Base-by-base conservation (phyloP, 2,888 invertebrate genomes). In the Pachydiplax longipennis region DNA sequence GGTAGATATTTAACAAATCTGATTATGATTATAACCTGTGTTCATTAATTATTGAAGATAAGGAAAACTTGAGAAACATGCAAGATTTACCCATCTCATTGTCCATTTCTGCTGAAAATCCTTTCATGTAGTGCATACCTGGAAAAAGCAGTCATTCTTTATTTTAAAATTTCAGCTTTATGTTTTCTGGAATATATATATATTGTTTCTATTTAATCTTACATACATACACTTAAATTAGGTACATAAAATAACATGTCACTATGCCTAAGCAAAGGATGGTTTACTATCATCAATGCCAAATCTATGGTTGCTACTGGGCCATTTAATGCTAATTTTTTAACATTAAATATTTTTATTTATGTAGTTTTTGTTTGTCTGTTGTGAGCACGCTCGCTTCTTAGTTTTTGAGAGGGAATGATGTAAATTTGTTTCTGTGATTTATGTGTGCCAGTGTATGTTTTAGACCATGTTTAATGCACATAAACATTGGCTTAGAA, bases 401-500 rank as follows among this genome's bases (percentile, higher is more conserved):
- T 87, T 87, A 65, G 87, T 87, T 65, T 35, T 37, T 37, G 22
- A 87, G 58, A 87, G 61, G 22, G 87, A 87, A 87, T 87, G 87
- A 61, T 87, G 37, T 87, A 25, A 31, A 73, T 73, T 73, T 73
- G 31, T 87, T 37, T 87, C 35, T 87, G 87, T 87, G 40, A 87
- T 22, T 40, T 83, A 31, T 87, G 87, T 87, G 37, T 87, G 87
- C 53, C 61, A 58, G 35, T 87, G 87, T 87, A 61, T 87, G 87
- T 61, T 65, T 61, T 58, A 61, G 37, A 35, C 37, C 61, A 37
- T 87, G 58, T 87, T 87, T 12, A 31, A 65, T 87, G 87, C 87
- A 87, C 83, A 83, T 58, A 35, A 58, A 87, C 37, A 61, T 61
- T 87, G 87, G 87, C 87, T 87, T 87, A 87, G 61, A 61, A 87